phyloP scores from a whole-genome alignment of 2,888 invertebrate species.

The Aromia moschata region DNA sequence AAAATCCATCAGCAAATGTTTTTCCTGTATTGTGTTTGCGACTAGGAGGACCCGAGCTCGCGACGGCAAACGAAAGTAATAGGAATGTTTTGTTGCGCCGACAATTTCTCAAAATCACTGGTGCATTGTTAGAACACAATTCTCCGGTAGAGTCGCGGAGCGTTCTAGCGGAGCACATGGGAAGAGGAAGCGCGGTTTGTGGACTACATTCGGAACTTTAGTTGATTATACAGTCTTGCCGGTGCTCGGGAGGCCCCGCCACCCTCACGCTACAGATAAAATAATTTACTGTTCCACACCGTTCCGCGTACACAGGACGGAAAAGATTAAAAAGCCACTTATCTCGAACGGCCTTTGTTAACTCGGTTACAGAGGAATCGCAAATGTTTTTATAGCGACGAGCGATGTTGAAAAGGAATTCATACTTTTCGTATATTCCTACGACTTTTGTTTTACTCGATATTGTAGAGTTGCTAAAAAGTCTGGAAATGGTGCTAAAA shows the following conservation, averaged over 20 bases:
- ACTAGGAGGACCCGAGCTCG: constrained; percentile 1
- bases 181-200: constrained; percentile 45
- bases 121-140: constrained; percentile 50
- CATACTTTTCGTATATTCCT: too few relatives aligned
- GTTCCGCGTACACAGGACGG: constrained; percentile 4
- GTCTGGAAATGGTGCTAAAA: too few relatives aligned
- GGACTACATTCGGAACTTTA: constrained; percentile 45
- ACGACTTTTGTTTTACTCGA: too few relatives aligned
- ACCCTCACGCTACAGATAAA: constrained; percentile 13
- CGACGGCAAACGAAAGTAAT: constrained; percentile 33
- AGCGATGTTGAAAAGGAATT: too few relatives aligned
- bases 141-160: constrained; percentile 45
- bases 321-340: constrained; percentile 6
- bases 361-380: too few relatives aligned
- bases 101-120: constrained; percentile 53
- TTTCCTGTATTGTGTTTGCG: constrained; percentile 10
- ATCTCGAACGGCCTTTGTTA: not conserved
- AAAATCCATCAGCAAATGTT: constrained; percentile 11
- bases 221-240: constrained; percentile 37
- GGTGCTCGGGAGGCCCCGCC: constrained; percentile 1
- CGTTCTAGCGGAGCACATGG: constrained; percentile 40
- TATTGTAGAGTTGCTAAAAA: too few relatives aligned
- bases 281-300: constrained; percentile 19
- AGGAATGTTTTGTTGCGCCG: constrained; percentile 49
- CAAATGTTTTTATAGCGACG: too few relatives aligned